Percentiles rank a stretch among this genome's conserved stretches.
phyloP scores from a whole-genome alignment of 2,113 vertebrate species.

The Sylvilagus bachmani region DNA sequence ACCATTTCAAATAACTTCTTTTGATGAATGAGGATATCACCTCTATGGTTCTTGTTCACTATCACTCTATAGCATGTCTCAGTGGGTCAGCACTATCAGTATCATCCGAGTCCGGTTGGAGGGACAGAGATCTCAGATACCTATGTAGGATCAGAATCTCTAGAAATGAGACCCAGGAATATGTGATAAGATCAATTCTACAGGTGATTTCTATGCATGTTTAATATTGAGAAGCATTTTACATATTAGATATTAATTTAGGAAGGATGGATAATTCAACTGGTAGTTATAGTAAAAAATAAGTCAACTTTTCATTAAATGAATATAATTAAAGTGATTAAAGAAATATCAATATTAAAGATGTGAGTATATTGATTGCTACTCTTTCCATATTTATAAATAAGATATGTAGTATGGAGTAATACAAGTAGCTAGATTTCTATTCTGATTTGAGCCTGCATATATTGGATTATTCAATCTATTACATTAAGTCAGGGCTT shows the following conservation, averaged over 20 bases:
- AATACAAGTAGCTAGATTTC: neutral
- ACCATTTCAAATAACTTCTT: neutral
- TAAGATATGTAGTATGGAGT: neutral
- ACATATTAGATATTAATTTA: neutral
- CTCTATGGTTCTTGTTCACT: neutral
- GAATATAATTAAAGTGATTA: neutral
- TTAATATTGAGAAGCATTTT: neutral
- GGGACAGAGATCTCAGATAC: fast-evolving
- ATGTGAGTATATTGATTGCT: neutral
- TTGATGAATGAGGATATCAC: neutral
- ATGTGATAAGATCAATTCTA: neutral
- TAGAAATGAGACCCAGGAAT: neutral
- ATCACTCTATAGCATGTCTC: neutral
- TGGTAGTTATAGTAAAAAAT: neutral
- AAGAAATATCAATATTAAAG: neutral
- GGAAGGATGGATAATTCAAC: neutral
- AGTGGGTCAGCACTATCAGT: fast-evolving
- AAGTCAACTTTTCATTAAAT: neutral
- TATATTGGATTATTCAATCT: neutral
- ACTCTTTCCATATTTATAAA: neutral
- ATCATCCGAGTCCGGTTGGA: neutral
- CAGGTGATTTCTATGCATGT: neutral
- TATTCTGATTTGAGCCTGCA: neutral
- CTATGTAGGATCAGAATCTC: neutral
- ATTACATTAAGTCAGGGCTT: neutral